Evolutionary conservation across 2,888 invertebrate genomes (phyloP).

Genomic region (Bellardia bayeri): DNA sequence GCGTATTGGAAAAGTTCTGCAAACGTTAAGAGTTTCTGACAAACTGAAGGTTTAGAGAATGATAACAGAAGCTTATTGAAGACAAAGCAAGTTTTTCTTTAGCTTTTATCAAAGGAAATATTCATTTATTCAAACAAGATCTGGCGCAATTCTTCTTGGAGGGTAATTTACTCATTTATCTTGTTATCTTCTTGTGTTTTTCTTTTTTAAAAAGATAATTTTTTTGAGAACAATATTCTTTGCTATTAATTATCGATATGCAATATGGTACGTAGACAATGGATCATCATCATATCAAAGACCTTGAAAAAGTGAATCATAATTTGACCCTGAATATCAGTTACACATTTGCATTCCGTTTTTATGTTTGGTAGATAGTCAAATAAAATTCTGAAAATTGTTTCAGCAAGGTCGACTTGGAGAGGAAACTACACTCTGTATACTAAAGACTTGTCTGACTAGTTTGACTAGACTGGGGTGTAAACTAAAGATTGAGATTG

Average conservation of each 20-base stretch:
- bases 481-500: too few species aligned
- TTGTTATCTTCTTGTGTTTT: background rate
- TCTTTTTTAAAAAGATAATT: background rate
- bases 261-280: background rate
- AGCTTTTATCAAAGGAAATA: slow-evolving; percentile 32
- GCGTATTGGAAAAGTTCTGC: background rate
- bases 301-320: slow-evolving; percentile 3
- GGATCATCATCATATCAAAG: background rate
- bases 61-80: slow-evolving; percentile 36
- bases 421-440: too few species aligned
- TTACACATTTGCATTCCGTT: background rate
- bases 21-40: slow-evolving; percentile 20
- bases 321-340: background rate
- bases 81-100: background rate
- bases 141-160: background rate
- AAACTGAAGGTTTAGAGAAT: slow-evolving; percentile 31
- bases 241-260: background rate
- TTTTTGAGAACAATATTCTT: background rate
- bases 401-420: too few species aligned
- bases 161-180: background rate
- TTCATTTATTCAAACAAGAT: slow-evolving; percentile 36
- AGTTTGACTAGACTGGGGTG: too few species aligned
- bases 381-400: too few species aligned
- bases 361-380: background rate
- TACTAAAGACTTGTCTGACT: too few species aligned